Evolutionary conservation across 2,888 invertebrate species (phyloP).

Genomic region (Cephus nigrinus): DNA sequence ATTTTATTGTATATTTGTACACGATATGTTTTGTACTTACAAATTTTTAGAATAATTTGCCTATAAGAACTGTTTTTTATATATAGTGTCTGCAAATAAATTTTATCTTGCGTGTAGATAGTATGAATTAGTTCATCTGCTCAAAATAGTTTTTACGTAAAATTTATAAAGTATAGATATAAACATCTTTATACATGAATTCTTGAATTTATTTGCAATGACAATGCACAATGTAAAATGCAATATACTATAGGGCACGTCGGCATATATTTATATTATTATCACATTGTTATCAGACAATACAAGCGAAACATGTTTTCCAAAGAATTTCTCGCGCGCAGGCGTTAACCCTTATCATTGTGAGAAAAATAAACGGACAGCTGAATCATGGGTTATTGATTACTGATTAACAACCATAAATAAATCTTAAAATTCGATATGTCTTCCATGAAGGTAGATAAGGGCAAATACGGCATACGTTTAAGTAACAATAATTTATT

Average conservation of each 20-base stretch:
- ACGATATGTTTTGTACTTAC: background rate
- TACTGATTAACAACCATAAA: background rate
- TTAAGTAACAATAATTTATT: conserved; percentile 2
- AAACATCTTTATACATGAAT: background rate
- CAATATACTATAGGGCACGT: background rate
- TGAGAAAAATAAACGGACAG: background rate
- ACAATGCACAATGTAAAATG: background rate
- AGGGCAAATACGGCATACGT: background rate
- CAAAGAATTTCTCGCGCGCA: background rate
- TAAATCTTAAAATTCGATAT: background rate
- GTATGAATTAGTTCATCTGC: background rate
- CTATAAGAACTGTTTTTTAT: too few relatives aligned
- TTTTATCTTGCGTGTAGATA: background rate
- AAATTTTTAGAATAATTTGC: background rate
- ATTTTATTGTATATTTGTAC: background rate
- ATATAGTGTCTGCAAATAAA: background rate
- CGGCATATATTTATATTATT: background rate
- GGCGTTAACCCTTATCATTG: background rate
- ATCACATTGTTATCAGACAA: background rate
- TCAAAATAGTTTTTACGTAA: background rate
- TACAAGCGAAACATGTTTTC: background rate
- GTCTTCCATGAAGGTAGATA: background rate
- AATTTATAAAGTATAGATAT: background rate
- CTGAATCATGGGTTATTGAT: background rate
- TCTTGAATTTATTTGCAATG: background rate